phyloP scores from a whole-genome alignment of 2,888 invertebrate species.

The Hydroisotoma schaefferi region DNA sequence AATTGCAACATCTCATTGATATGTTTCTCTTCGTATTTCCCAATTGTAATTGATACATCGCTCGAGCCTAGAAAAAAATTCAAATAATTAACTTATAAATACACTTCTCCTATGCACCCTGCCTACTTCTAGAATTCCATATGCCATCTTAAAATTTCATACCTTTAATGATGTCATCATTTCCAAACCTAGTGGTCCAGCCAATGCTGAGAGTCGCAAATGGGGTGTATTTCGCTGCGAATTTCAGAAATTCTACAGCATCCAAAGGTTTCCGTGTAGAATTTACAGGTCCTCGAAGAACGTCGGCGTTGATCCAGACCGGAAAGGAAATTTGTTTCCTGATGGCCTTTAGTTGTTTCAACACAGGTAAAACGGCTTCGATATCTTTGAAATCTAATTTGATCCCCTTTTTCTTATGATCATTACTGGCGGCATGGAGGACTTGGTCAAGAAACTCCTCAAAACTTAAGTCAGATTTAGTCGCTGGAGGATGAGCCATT shows the following conservation, averaged over 20 bases:
- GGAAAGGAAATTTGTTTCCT: conserved; percentile 60
- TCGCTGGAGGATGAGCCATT: conserved; percentile 81
- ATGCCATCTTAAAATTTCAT: conserved; percentile 15
- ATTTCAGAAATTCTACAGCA: conserved; percentile 58
- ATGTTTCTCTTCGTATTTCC: conserved; percentile 53
- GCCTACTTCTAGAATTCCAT: no score
- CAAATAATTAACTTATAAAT: no score
- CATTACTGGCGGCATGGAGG: conserved; percentile 51
- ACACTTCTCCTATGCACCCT: no score
- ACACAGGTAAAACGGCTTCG: conserved; percentile 60
- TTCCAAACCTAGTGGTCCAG: conserved; percentile 73
- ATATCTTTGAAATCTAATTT: conserved; percentile 84
- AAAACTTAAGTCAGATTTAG: conserved; percentile 69
- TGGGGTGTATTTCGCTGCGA: conserved; percentile 58
- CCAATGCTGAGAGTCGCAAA: conserved; percentile 72
- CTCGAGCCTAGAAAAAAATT: no score
- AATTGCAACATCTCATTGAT: conserved; percentile 66
- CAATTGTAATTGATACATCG: conserved; percentile 27
- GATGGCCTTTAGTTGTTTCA: conserved; percentile 48
- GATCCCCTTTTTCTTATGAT: conserved; percentile 64
- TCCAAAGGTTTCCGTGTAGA: conserved; percentile 62
- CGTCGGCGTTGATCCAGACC: conserved; percentile 85
- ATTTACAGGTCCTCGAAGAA: conserved; percentile 70
- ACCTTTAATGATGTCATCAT: conserved; percentile 49
- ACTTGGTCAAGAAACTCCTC: conserved; percentile 66